phyloP scores from a whole-genome alignment of 2,888 invertebrate species.

The Nebria salina region DNA sequence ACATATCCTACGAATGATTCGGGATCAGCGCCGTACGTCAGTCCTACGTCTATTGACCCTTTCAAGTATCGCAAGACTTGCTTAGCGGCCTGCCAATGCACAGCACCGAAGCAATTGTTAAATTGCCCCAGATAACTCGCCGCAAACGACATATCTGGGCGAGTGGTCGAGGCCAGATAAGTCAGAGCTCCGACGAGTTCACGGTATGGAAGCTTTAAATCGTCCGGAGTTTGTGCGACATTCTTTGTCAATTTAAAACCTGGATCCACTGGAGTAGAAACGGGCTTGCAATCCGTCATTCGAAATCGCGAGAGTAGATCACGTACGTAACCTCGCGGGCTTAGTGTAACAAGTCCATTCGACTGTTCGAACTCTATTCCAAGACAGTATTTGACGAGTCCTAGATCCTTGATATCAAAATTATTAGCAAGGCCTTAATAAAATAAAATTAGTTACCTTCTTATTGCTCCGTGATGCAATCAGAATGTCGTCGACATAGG shows the following conservation, averaged over 20 bases:
- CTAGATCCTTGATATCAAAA: background rate
- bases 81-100: background rate
- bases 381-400: background rate
- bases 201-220: background rate
- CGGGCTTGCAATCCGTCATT: background rate
- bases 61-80: background rate
- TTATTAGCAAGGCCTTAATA: background rate
- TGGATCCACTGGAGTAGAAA: background rate
- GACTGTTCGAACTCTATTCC: conserved; percentile 5
- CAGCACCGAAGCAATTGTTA: background rate
- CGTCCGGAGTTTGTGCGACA: background rate
- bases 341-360: background rate
- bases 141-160: background rate
- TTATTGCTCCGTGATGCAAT: background rate
- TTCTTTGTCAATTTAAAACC: background rate
- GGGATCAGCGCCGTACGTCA: background rate
- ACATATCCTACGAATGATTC: background rate
- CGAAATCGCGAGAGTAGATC: background rate
- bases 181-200: background rate
- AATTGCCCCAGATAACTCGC: background rate
- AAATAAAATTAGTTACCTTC: background rate
- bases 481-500: background rate
- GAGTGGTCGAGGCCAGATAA: background rate
- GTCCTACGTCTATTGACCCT: background rate
- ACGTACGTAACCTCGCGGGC: background rate